These are phyloP conservation scores for Bubalus kerabau DNA, from an alignment of 2,113 vertebrate genomes.

Conservation along the genomic window DNA sequence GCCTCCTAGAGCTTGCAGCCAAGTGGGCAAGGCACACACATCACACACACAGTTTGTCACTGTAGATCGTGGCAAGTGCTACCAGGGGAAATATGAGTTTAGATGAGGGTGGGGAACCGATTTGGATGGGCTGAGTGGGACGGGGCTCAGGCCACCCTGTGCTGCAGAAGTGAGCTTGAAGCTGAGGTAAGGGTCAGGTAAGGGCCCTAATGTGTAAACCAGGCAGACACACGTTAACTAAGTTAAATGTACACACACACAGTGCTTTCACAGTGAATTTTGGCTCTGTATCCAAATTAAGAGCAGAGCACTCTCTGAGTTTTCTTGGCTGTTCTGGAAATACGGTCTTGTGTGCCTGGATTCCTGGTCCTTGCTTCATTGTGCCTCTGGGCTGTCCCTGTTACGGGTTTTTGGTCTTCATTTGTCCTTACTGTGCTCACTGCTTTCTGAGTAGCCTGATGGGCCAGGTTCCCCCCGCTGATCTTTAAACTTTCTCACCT, in stretches of 20 bases:
- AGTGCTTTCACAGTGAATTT: background rate
- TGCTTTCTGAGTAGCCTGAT: background rate
- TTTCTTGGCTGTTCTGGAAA: background rate
- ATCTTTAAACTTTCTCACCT: background rate
- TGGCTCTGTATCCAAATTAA: background rate
- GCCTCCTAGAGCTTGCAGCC: background rate
- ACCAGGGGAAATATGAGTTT: background rate
- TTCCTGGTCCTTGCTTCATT: background rate
- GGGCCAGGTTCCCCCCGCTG: background rate
- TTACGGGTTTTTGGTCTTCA: background rate
- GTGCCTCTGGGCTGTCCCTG: background rate
- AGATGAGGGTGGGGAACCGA: background rate
- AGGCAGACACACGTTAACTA: background rate
- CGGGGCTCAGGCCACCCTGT: background rate
- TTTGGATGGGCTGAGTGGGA: background rate
- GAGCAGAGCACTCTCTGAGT: background rate
- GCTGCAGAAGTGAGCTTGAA: background rate
- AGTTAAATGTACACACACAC: background rate
- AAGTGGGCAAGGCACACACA: background rate
- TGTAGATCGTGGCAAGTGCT: background rate
- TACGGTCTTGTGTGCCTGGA: background rate
- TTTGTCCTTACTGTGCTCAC: background rate
- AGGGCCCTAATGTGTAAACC: background rate
- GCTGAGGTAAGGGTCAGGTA: background rate
- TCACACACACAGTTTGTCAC: background rate